These are phyloP conservation scores for Zalophus californianus DNA, from an alignment of 2,797 vertebrate species.

Conservation along the genomic window DNA sequence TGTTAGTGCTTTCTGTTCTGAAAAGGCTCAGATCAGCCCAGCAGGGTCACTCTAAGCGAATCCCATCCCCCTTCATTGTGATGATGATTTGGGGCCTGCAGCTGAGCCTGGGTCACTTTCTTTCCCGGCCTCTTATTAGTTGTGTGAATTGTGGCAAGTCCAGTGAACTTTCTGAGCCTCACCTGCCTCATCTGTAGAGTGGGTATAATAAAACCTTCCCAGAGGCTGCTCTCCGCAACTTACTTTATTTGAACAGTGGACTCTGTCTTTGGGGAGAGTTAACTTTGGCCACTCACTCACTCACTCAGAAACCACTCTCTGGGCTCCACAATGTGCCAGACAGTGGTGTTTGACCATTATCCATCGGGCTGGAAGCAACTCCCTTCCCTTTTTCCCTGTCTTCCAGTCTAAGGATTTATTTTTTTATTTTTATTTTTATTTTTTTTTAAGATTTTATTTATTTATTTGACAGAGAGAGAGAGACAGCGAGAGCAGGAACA, in stretches of 20 bases:
- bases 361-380: background rate
- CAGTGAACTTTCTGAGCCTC: background rate
- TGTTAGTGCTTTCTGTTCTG: background rate
- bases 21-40: background rate
- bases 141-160: background rate
- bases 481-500: no score
- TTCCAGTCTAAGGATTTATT: background rate
- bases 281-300: no score
- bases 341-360: background rate
- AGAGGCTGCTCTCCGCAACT: background rate
- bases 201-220: background rate
- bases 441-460: no score
- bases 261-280: background rate
- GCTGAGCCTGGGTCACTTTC: background rate
- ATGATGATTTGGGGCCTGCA: background rate
- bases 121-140: background rate
- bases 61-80: background rate
- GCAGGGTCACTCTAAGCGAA: background rate
- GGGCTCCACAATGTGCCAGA: background rate
- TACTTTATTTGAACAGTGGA: background rate
- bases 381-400: background rate
- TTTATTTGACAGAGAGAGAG: no score
- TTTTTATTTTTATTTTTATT: no score
- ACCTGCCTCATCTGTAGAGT: background rate
- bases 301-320: background rate